Conservation (phyloP, 2,888 invertebrate genomes). For the Diarsia brunnea region DNA sequence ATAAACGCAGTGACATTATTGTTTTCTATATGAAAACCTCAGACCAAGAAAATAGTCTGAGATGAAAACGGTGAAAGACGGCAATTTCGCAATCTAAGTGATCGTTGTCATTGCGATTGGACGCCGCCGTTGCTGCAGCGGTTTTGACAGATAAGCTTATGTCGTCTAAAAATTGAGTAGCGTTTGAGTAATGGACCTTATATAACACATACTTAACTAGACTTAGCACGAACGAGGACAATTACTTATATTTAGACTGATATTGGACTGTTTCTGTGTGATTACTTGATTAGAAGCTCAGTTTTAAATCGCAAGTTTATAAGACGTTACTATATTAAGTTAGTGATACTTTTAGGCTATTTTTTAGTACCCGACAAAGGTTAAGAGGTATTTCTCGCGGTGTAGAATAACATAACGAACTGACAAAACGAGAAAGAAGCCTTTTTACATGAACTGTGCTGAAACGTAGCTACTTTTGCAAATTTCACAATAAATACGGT, state of each 20-base stretch:
- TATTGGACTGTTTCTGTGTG: conserved; percentile 2
- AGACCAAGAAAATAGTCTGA: too few species aligned
- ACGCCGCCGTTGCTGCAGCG: not conserved
- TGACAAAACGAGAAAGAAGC: not conserved
- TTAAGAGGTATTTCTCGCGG: not conserved
- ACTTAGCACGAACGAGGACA: conserved; percentile 39
- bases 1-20: not conserved
- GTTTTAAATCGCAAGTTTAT: conserved; percentile 13
- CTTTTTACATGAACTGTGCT: not conserved
- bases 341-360: not conserved
- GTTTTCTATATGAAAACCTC: not conserved
- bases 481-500: not conserved
- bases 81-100: not conserved
- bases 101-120: not conserved
- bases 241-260: conserved; percentile 22
- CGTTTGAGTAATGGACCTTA: conserved; percentile 36
- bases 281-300: not conserved
- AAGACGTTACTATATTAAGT: not conserved
- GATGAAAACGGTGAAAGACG: not conserved
- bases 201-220: conserved; percentile 40
- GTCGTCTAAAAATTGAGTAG: conserved; percentile 14
- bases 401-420: not conserved
- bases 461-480: not conserved
- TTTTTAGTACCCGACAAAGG: not conserved
- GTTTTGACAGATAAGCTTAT: not conserved